These are phyloP conservation scores for Aphidius colemani DNA, from an alignment of 2,888 invertebrate genomes.

Conservation along the genomic window DNA sequence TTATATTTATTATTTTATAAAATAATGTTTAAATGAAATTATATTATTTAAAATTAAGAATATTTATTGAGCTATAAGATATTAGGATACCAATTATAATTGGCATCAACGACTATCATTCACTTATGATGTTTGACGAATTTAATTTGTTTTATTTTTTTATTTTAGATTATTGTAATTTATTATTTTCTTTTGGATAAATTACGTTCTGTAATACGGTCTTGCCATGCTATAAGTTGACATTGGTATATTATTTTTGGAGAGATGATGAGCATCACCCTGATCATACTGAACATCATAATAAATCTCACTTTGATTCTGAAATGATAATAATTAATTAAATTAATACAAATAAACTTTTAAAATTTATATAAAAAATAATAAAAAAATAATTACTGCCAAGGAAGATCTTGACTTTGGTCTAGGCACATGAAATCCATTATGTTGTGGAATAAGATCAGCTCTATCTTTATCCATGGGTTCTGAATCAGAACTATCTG, in stretches of 20 bases:
- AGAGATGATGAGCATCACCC: conserved; percentile 63
- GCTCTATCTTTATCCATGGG: conserved; percentile 71
- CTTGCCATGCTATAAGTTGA: conserved; percentile 82
- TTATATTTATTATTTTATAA: no score
- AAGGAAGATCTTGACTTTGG: conserved; percentile 80
- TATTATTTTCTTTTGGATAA: neutral
- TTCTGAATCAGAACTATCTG: conserved; percentile 59
- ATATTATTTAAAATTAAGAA: conserved; percentile 6
- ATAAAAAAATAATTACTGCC: conserved; percentile 59
- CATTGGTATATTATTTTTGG: conserved; percentile 70
- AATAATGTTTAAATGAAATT: neutral
- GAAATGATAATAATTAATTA: conserved; percentile 46
- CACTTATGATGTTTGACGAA: conserved; percentile 9
- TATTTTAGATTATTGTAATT: neutral
- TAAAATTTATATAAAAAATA: neutral
- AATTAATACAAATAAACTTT: neutral
- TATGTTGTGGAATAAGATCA: conserved; percentile 69
- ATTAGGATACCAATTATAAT: neutral
- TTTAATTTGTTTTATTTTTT: conserved; percentile 3
- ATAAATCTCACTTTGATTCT: conserved; percentile 90
- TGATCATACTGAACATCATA: conserved; percentile 88
- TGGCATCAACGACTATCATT: conserved; percentile 10
- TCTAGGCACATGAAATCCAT: conserved; percentile 77
- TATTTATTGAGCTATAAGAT: no score
- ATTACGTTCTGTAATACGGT: conserved; percentile 67